These are phyloP conservation scores for Struthio camelus DNA, from an alignment of 2,113 vertebrate species.

Conservation along the genomic window DNA sequence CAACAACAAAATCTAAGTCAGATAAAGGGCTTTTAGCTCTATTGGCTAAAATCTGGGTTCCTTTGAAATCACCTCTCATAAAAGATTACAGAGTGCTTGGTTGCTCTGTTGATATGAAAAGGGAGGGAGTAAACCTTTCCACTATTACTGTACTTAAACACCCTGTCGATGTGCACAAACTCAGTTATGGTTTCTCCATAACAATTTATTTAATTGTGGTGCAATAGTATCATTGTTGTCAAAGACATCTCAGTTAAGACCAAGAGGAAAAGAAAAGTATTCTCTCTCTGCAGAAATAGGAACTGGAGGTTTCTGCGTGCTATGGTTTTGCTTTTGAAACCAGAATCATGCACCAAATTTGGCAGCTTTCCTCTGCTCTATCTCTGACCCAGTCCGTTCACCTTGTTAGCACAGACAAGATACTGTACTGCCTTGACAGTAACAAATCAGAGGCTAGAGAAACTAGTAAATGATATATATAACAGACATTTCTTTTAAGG, in stretches of 20 bases:
- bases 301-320: background rate
- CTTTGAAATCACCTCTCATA: background rate
- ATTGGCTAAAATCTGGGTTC: background rate
- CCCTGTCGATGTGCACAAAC: background rate
- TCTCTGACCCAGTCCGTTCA: background rate
- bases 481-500: background rate
- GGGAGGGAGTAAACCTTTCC: background rate
- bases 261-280: background rate
- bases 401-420: background rate
- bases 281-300: background rate
- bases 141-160: background rate
- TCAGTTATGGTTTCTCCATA: fast-evolving
- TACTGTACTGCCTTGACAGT: background rate
- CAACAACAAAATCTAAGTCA: background rate
- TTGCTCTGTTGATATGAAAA: background rate
- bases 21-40: conserved; percentile 1
- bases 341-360: background rate
- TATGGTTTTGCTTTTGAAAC: background rate
- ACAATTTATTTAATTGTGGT: background rate
- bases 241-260: background rate
- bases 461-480: background rate
- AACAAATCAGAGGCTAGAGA: background rate
- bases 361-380: background rate
- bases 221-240: background rate
- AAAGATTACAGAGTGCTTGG: background rate